A percentile compares a stretch with the other conserved stretches of the same genome.
Evolutionary conservation across 92 coral and sea anemone species (phyloP).

Genomic region (Zoanthus sansibaricus): DNA sequence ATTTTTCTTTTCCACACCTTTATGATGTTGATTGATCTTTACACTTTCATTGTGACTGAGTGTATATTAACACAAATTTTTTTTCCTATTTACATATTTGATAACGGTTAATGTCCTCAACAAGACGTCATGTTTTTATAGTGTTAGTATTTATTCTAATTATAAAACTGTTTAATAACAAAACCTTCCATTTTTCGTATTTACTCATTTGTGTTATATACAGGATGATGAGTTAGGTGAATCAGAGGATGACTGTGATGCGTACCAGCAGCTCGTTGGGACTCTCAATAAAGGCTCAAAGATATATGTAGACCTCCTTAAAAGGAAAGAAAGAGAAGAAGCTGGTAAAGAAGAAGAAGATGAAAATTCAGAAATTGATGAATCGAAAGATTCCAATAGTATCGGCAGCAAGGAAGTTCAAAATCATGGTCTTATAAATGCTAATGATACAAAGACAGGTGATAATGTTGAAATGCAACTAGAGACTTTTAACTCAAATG

Average conservation of each 20-base stretch:
- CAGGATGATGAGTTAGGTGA: slow-evolving; percentile 44
- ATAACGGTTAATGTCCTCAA: no score
- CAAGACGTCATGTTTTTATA: no score
- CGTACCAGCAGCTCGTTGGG: slow-evolving; percentile 79
- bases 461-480: not conserved
- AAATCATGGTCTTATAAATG: not conserved
- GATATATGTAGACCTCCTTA: slow-evolving; percentile 22
- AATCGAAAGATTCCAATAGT: slow-evolving; percentile 17
- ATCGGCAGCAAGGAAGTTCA: not conserved
- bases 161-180: no score
- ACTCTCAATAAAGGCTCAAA: slow-evolving; percentile 62
- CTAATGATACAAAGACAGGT: not conserved
- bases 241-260: slow-evolving; percentile 49
- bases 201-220: not conserved
- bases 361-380: slow-evolving; percentile 30
- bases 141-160: no score
- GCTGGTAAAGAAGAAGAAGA: slow-evolving; percentile 61
- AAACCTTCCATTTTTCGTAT: no score
- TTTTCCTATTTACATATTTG: no score
- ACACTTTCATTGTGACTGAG: no score
- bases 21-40: no score
- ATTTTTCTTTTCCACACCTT: no score
- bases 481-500: slow-evolving; percentile 33
- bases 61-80: no score
- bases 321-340: slow-evolving; percentile 52